phyloP scores from a whole-genome alignment of 2,797 vertebrate species.

The Trachops cirrhosus region DNA sequence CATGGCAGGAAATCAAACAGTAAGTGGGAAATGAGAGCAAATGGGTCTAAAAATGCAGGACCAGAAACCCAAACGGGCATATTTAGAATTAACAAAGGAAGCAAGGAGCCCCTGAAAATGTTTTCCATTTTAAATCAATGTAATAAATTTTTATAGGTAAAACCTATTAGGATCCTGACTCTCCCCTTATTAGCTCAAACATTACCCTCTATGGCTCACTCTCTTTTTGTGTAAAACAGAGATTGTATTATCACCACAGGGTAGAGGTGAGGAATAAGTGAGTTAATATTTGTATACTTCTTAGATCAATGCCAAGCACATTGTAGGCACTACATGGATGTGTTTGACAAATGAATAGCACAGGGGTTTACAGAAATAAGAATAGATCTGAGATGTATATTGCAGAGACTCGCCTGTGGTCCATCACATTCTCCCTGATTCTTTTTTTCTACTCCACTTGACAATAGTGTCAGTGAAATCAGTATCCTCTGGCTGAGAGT shows the following conservation, averaged over 20 bases:
- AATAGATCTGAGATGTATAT: background rate
- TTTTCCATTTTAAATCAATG: background rate
- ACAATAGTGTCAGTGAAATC: background rate
- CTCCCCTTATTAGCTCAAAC: background rate
- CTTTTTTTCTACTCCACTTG: background rate
- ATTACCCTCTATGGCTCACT: background rate
- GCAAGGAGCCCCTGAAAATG: background rate
- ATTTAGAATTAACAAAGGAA: background rate
- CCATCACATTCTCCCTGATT: background rate
- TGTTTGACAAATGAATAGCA: background rate
- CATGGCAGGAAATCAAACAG: background rate
- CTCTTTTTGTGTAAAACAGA: background rate
- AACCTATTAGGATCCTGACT: background rate
- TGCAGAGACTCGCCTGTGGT: too few species aligned
- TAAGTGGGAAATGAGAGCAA: conserved; percentile 20
- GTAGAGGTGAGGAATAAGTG: background rate
- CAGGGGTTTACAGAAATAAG: background rate
- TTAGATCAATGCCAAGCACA: background rate
- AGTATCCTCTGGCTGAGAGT: background rate
- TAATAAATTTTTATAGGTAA: background rate
- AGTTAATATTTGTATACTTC: background rate
- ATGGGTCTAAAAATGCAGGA: background rate
- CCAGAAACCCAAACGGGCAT: background rate
- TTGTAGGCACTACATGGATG: background rate
- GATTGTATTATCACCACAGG: background rate